phyloP scores from a whole-genome alignment of 2,797 vertebrate genomes.

The Eremophila alpestris region DNA sequence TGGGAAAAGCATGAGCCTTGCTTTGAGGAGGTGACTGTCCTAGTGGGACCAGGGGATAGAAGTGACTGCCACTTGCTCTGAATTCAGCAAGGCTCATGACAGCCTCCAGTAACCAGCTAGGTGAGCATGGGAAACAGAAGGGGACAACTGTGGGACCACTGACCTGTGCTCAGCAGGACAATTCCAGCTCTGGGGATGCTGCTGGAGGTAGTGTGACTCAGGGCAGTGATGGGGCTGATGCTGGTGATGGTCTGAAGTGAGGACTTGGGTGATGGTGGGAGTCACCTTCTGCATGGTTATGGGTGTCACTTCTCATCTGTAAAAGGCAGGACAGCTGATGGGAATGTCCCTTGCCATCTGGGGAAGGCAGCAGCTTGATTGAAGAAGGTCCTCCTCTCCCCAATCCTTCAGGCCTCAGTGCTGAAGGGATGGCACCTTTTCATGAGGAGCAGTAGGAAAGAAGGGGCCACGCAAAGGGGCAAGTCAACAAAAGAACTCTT shows the following conservation, averaged over 20 bases:
- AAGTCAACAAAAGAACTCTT: background rate
- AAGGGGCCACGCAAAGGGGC: too few species aligned
- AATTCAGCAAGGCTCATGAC: fast-evolving
- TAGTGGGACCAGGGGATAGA: background rate
- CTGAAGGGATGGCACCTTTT: background rate
- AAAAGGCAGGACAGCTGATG: background rate
- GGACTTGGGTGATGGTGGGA: background rate
- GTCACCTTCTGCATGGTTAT: background rate
- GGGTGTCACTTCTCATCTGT: background rate
- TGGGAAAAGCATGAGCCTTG: background rate
- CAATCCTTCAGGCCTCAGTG: background rate
- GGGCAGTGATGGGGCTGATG: background rate
- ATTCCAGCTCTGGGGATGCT: background rate
- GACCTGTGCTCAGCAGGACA: background rate
- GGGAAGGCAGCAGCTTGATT: background rate
- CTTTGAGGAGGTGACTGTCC: background rate
- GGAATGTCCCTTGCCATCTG: background rate
- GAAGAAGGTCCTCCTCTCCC: background rate
- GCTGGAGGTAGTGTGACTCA: background rate
- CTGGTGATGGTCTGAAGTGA: background rate
- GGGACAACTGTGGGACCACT: background rate
- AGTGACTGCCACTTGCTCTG: background rate
- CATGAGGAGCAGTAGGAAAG: fast-evolving
- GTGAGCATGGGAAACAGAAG: background rate
- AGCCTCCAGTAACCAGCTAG: background rate